A percentile compares a stretch with the other conserved stretches of the same genome.
Conservation (phyloP, 2,797 vertebrate species). For the Philypnodon macrostomus region DNA sequence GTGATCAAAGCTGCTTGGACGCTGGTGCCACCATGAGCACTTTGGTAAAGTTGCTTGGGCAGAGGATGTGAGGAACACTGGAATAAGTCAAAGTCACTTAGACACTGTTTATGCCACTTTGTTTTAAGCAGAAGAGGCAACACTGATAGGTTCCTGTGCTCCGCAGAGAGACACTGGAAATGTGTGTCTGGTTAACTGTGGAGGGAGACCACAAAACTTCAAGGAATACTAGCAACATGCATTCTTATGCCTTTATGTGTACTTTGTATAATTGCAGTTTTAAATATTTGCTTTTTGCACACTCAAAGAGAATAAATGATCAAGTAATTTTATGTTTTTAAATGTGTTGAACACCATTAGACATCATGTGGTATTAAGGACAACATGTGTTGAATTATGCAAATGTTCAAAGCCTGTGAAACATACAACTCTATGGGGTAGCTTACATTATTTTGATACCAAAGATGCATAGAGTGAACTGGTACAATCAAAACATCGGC, state of each 20-base stretch:
- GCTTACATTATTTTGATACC: slow-evolving; percentile 29
- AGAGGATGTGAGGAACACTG: slow-evolving; percentile 42
- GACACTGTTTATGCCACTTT: slow-evolving; percentile 30
- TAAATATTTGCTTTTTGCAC: too few relatives aligned
- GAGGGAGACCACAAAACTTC: too few relatives aligned
- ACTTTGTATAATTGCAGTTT: too few relatives aligned
- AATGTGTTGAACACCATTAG: too few relatives aligned
- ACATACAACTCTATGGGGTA: too few relatives aligned
- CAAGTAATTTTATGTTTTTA: too few relatives aligned
- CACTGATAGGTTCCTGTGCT: slow-evolving; percentile 23
- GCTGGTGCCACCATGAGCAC: slow-evolving; percentile 58
- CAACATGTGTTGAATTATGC: too few relatives aligned
- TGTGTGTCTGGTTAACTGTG: slow-evolving; percentile 8
- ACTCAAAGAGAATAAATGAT: too few relatives aligned
- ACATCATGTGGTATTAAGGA: too few relatives aligned
- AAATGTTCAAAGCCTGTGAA: too few relatives aligned
- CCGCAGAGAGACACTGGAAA: slow-evolving; percentile 14
- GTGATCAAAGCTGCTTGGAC: slow-evolving; percentile 61
- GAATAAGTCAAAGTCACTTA: slow-evolving; percentile 32
- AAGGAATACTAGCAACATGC: not conserved
- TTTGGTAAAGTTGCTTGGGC: slow-evolving; percentile 56
- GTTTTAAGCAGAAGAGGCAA: slow-evolving; percentile 27
- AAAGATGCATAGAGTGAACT: slow-evolving; percentile 19
- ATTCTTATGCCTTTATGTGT: too few relatives aligned
- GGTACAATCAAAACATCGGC: slow-evolving; percentile 35